Conservation (phyloP, 2,113 vertebrate species). For the Pipra filicauda region DNA sequence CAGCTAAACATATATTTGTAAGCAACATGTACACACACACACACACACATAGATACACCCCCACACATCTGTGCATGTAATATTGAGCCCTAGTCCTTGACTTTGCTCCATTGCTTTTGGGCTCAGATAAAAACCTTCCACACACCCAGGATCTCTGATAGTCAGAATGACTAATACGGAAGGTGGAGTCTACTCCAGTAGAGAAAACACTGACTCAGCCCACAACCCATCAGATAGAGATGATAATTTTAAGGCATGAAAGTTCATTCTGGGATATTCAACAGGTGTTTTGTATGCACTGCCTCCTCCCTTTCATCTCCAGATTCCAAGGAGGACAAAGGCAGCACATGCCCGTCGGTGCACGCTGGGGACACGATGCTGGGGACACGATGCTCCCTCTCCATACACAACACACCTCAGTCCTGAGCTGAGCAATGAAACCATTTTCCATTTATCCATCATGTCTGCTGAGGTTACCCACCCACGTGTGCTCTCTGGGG, state of each 20-base stretch:
- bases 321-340: not conserved
- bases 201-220: not conserved
- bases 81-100: not conserved
- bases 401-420: fast-evolving
- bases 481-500: fast-evolving
- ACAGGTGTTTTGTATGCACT: not conserved
- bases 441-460: not conserved
- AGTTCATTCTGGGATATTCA: not conserved
- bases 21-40: not conserved
- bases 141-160: not conserved
- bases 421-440: not conserved
- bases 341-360: fast-evolving
- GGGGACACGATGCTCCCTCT: not conserved
- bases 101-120: not conserved
- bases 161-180: not conserved
- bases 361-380: fast-evolving
- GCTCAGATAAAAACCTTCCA: not conserved
- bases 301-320: not conserved
- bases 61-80: not conserved
- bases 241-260: not conserved
- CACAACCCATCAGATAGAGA: not conserved
- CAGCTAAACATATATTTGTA: not conserved
- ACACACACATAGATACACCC: not conserved
- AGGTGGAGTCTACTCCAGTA: not conserved
- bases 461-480: not conserved